Conservation (phyloP, 2,797 vertebrate genomes). For the Clarias pachynema region DNA sequence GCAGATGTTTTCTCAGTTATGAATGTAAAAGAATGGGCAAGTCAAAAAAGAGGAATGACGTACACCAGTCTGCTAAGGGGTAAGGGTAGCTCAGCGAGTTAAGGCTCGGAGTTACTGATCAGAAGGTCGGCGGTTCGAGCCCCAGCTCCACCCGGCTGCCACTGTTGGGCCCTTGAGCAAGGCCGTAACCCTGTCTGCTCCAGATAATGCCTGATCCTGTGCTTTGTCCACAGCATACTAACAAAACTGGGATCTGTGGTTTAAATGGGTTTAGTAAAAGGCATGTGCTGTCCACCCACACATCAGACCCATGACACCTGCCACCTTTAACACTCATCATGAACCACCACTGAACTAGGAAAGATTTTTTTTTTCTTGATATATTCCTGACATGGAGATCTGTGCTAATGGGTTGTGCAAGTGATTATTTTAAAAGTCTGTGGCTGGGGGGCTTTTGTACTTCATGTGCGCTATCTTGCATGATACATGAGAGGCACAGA, state of each 20-base stretch:
- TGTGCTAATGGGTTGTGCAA: background rate
- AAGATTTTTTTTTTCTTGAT: background rate
- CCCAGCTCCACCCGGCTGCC: too few relatives aligned
- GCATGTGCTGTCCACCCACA: constrained; percentile 10
- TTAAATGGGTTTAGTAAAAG: constrained; percentile 1
- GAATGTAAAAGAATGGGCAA: constrained; percentile 32
- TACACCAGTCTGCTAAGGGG: background rate
- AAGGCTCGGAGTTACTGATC: too few relatives aligned
- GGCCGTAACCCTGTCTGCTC: too few relatives aligned
- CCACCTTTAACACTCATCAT: background rate
- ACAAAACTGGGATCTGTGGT: background rate
- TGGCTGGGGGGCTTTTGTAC: constrained; percentile 1
- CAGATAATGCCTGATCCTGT: too few relatives aligned
- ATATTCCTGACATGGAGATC: background rate
- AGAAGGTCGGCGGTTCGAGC: too few relatives aligned
- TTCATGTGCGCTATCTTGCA: background rate
- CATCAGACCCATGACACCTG: background rate
- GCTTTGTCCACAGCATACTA: too few relatives aligned
- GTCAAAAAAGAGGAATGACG: background rate
- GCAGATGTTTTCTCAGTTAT: background rate
- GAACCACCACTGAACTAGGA: background rate
- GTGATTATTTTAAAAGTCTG: background rate
- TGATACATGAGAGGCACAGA: background rate
- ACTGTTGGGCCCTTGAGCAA: too few relatives aligned
- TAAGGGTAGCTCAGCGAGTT: too few relatives aligned